Evolutionary conservation across 2,888 invertebrate species (phyloP).

Genomic region (Pardosa pseudoannulata): DNA sequence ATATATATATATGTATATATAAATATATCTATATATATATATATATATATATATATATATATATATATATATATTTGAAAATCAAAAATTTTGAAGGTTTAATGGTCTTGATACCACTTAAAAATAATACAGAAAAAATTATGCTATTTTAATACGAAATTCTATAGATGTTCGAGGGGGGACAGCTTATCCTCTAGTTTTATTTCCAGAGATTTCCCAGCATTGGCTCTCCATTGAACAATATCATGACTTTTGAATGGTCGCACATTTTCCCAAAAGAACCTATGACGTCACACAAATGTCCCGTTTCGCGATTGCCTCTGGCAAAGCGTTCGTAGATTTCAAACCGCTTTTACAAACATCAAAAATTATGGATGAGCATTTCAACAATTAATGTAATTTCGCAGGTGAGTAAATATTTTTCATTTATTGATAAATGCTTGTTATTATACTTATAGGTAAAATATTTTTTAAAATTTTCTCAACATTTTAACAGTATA

Average conservation of each 20-base stretch:
- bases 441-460: too few relatives aligned
- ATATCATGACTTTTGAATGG: slow-evolving; percentile 57
- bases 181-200: background rate
- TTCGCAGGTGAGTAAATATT: background rate
- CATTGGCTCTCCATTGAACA: slow-evolving; percentile 52
- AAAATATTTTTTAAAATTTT: too few relatives aligned
- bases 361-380: background rate
- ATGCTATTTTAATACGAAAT: too few relatives aligned
- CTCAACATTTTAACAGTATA: too few relatives aligned
- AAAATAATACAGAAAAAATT: too few relatives aligned
- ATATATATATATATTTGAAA: too few relatives aligned
- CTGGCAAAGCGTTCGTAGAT: background rate
- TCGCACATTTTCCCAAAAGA: slow-evolving; percentile 22
- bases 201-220: background rate
- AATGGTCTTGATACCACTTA: too few relatives aligned
- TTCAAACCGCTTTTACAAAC: background rate
- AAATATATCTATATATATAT: too few relatives aligned
- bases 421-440: background rate
- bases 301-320: background rate
- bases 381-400: background rate
- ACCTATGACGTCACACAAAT: slow-evolving; percentile 32
- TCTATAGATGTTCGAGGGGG: too few relatives aligned
- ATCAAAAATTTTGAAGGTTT: too few relatives aligned
- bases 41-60: too few relatives aligned
- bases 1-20: too few relatives aligned